phyloP scores from a whole-genome alignment of 2,888 invertebrate species.

The Macrosiphum euphorbiae region DNA sequence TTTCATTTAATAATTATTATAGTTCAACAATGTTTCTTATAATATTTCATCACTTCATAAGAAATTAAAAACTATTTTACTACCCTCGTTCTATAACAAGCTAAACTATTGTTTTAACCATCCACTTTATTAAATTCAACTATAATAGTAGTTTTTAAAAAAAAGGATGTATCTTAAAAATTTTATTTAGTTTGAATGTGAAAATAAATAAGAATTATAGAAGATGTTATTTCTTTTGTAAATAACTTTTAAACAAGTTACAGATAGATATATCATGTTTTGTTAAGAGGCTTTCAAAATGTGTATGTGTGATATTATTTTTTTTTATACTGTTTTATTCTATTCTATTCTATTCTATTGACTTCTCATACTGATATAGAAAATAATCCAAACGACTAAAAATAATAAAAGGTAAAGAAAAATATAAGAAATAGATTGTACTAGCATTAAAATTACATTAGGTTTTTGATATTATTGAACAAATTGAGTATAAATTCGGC shows the following conservation, averaged over 20 bases:
- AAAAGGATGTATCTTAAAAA: neutral
- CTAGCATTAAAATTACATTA: neutral
- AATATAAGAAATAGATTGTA: neutral
- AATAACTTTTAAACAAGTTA: neutral
- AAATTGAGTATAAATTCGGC: neutral
- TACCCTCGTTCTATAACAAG: neutral
- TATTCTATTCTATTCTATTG: neutral
- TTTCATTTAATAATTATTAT: neutral
- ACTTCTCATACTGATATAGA: neutral
- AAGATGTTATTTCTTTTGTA: neutral
- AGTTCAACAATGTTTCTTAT: neutral
- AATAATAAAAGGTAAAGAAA: neutral
- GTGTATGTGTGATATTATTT: neutral
- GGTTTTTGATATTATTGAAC: neutral
- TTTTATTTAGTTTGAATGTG: neutral
- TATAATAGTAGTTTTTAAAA: neutral
- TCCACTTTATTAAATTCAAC: neutral
- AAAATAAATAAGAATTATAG: neutral
- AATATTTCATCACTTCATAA: neutral
- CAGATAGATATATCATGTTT: neutral
- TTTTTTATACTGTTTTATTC: neutral
- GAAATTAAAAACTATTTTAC: neutral
- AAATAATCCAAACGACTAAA: neutral
- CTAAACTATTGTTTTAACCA: neutral
- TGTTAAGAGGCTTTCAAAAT: neutral